Evolutionary conservation across 1,140 invertebrate genomes (phyloP), one percentile per base, ranked within the genome.

Genomic region (Nomia melanderi): DNA sequence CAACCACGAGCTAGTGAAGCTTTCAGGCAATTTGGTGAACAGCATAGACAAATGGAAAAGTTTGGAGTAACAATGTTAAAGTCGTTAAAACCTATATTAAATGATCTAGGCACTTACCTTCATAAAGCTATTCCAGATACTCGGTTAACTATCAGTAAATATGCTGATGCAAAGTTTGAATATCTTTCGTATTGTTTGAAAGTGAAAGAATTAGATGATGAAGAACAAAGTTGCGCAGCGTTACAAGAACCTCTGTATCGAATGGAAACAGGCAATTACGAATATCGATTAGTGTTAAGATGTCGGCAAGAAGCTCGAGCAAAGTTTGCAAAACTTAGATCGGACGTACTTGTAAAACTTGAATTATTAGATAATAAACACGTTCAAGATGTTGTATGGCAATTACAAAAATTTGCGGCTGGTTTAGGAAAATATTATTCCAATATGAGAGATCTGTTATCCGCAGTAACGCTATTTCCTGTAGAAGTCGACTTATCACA

Each of bases 211-310:
- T 97, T 99, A 96, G 98, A 99, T 88, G 99, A 99, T 91, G 98
- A 99, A 90, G 98, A 99, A 88, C 97, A 98, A 82, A 96, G 96
- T 71, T 99, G 98, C 90, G 96, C 96, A 41, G 95, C 97, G 0
- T 89, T 99, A n/a, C 97, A 99, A 88, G 98, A 99, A 90, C 98
- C 98, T 0, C 92, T 99, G 20, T 99, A 99, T 90, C 94, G 99
- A 53, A 97, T 99, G 0, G 98, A 99, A 92, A 99, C 99, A 8
- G 98, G 98, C 66, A 99, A 99, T 91, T 99, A 99, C 93, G 98
- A 99, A 91, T 99, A 99, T 90, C 95, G 98, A 80, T 91, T 99
- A 65, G 96, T 99, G 50, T 91, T 99, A 8, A 94, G 98, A 65
- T 99, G 98, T 93, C 95, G 99, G 36, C 98, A 99, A 93, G 97